Evolutionary conservation across 2,113 vertebrate species (phyloP).

Genomic region (Vidua chalybeata): DNA sequence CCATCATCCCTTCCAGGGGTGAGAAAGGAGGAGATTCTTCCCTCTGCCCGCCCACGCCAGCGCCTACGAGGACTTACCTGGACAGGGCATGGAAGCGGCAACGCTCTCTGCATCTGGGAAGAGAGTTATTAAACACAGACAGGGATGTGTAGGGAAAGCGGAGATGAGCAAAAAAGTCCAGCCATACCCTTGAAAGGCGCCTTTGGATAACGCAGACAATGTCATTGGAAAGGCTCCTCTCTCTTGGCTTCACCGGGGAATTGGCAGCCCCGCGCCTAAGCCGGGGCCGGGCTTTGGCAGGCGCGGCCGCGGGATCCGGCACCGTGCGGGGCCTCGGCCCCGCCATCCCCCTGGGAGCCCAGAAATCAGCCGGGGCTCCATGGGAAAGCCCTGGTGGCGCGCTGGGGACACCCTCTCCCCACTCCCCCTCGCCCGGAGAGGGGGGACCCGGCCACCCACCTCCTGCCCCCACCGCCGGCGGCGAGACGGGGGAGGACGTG

Average conservation of each 20-base stretch:
- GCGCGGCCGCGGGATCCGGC: not conserved
- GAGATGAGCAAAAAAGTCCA: not conserved
- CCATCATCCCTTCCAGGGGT: not conserved
- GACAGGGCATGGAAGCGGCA: not conserved
- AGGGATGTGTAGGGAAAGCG: not conserved
- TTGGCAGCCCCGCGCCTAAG: not conserved
- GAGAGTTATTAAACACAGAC: not conserved
- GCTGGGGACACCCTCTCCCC: not conserved
- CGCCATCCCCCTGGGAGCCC: not conserved
- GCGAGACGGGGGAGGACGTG: not conserved
- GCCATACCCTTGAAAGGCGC: not conserved
- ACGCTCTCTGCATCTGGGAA: not conserved
- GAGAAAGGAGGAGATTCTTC: not conserved
- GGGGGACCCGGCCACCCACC: not conserved
- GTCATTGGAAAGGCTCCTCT: not conserved
- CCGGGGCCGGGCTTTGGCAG: not conserved
- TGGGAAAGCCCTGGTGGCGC: not conserved
- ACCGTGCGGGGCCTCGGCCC: not conserved
- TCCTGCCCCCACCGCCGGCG: not conserved
- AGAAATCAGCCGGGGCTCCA: rapidly evolving
- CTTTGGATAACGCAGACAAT: not conserved
- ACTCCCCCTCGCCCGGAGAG: rapidly evolving
- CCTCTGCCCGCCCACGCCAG: rapidly evolving
- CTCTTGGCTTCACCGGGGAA: not conserved
- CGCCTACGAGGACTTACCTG: not conserved